Percentiles rank a stretch among this genome's conserved stretches.
These are phyloP conservation scores for Campylorhamphus procurvoides DNA, from an alignment of 2,113 vertebrate genomes.

Conservation along the genomic window DNA sequence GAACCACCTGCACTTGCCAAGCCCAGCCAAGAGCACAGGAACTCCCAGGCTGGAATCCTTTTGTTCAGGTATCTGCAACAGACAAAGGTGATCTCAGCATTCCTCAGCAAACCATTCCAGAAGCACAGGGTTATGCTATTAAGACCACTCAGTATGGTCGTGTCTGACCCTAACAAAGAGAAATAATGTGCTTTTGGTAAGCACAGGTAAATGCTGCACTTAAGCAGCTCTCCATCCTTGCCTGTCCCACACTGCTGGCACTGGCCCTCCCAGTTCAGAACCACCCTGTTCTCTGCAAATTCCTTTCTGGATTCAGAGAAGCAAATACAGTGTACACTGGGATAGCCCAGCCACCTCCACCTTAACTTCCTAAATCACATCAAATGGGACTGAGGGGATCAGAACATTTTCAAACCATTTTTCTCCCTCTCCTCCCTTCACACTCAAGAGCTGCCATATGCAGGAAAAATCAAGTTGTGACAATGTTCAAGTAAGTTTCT, in stretches of 20 bases:
- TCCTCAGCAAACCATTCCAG: background rate
- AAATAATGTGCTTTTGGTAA: background rate
- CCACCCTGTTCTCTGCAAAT: background rate
- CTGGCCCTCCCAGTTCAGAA: background rate
- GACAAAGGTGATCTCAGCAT: background rate
- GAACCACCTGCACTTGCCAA: background rate
- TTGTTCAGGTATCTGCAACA: background rate
- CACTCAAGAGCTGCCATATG: background rate
- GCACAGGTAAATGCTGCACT: background rate
- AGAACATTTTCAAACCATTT: background rate
- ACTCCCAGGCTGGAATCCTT: conserved; percentile 15
- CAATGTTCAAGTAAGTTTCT: background rate
- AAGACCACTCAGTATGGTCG: background rate
- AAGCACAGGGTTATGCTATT: background rate
- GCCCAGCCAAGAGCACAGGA: background rate
- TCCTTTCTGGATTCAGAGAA: background rate
- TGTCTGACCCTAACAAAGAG: background rate
- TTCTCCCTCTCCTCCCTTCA: background rate
- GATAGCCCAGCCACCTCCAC: background rate
- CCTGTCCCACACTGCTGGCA: background rate
- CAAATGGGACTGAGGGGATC: background rate
- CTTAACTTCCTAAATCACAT: background rate
- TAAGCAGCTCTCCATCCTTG: background rate
- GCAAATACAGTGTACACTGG: background rate
- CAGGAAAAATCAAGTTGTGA: background rate